These are phyloP conservation scores for Columba livia DNA, from an alignment of 2,113 vertebrate species.

Conservation along the genomic window DNA sequence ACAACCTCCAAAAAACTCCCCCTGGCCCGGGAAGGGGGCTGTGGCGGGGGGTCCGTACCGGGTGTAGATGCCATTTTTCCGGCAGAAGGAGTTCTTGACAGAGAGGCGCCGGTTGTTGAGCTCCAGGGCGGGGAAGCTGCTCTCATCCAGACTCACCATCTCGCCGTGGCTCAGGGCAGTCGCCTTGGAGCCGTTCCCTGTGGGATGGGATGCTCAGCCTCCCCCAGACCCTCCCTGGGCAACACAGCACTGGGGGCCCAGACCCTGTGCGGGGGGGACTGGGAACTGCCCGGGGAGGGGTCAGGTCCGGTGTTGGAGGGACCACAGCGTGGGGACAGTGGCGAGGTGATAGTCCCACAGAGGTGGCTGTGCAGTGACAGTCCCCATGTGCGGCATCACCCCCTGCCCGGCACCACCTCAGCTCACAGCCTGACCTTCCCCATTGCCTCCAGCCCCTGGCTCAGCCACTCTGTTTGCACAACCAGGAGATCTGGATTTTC, in stretches of 20 bases:
- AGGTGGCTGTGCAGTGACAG: not conserved
- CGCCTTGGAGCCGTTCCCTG: slow-evolving; percentile 89
- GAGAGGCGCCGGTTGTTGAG: slow-evolving; percentile 96
- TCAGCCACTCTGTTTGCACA: not conserved
- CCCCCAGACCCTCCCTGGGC: not conserved
- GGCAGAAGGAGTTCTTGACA: slow-evolving; percentile 95
- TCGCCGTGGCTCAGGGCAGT: slow-evolving; percentile 90
- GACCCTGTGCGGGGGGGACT: not conserved
- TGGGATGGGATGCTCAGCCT: not conserved
- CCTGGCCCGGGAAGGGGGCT: not conserved
- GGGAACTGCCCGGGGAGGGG: not conserved
- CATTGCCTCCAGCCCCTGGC: not conserved
- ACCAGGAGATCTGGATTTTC: slow-evolving; percentile 37
- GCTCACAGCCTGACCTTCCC: not conserved
- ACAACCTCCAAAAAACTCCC: accelerated
- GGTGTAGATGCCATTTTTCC: slow-evolving; percentile 96
- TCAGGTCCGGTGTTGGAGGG: accelerated
- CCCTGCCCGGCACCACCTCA: accelerated
- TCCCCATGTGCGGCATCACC: not conserved
- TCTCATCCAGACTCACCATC: slow-evolving; percentile 95
- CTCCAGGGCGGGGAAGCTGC: slow-evolving; percentile 93
- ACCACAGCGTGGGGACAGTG: not conserved
- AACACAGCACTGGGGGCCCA: not conserved
- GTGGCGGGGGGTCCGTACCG: slow-evolving; percentile 68
- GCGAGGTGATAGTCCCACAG: not conserved